These are phyloP conservation scores for Dufourea novaeangliae DNA, from an alignment of 1,140 invertebrate genomes.

Conservation along the genomic window DNA sequence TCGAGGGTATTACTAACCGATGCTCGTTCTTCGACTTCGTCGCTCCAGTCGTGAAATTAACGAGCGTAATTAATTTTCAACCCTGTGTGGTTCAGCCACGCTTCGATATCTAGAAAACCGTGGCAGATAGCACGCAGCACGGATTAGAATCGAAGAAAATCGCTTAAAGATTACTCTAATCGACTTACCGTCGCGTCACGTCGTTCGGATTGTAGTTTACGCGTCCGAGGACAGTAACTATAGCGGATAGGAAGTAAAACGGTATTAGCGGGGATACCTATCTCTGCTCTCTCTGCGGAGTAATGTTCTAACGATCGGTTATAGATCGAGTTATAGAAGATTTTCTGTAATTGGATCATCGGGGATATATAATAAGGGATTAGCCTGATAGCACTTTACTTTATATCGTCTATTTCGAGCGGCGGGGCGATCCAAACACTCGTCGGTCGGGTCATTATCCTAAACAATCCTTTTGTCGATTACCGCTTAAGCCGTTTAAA, in stretches of 20 bases:
- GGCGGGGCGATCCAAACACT: constrained; percentile 28
- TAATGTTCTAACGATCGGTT: not conserved
- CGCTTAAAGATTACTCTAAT: not conserved
- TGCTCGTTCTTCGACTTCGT: too few species aligned
- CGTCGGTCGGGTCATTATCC: constrained; percentile 47
- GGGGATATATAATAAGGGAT: constrained; percentile 17
- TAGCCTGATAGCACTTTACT: not conserved
- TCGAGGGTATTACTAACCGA: too few species aligned
- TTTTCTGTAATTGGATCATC: constrained; percentile 14
- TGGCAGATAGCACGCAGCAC: not conserved
- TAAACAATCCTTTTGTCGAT: constrained; percentile 63
- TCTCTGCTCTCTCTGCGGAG: not conserved
- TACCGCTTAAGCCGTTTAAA: constrained; percentile 62
- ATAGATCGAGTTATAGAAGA: not conserved
- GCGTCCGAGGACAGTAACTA: not conserved
- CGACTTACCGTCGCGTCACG: constrained; percentile 28
- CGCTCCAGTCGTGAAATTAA: too few species aligned
- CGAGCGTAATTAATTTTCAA: too few species aligned
- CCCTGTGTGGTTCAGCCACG: too few species aligned
- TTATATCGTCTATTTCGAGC: constrained; percentile 6
- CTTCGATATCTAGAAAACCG: too few species aligned
- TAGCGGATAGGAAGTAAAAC: not conserved
- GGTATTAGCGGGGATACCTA: constrained; percentile 17
- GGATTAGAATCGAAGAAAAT: not conserved
- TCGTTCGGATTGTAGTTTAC: constrained; percentile 6